A percentile compares a stretch with the other conserved stretches of the same genome.
Evolutionary conservation across 2,797 vertebrate species (phyloP).

Genomic region (Brachyalestes nurse): DNA sequence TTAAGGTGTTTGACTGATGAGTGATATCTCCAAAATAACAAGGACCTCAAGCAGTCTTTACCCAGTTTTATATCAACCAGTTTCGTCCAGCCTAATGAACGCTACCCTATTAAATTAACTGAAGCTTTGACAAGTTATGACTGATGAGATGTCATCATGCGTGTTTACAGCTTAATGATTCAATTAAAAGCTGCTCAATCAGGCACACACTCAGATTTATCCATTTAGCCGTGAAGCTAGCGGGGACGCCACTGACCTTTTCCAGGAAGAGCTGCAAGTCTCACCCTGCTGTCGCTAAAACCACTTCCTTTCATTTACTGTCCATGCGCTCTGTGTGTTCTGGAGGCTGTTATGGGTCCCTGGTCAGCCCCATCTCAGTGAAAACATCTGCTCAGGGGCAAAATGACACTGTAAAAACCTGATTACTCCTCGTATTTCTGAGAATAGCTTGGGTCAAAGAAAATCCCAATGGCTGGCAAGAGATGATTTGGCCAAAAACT

Average conservation of each 20-base stretch:
- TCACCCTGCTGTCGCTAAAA: slow-evolving; percentile 38
- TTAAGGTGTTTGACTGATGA: too few relatives aligned
- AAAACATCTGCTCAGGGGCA: slow-evolving; percentile 51
- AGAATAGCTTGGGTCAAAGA: slow-evolving; percentile 4
- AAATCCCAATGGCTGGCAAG: background rate
- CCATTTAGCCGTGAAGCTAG: slow-evolving; percentile 26
- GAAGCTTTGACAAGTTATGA: slow-evolving; percentile 8
- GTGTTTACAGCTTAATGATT: slow-evolving; percentile 24
- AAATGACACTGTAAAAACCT: slow-evolving; percentile 48
- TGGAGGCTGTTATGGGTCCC: slow-evolving; percentile 68
- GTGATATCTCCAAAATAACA: background rate
- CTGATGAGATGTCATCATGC: slow-evolving; percentile 27
- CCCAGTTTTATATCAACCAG: slow-evolving; percentile 12
- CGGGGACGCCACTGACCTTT: background rate
- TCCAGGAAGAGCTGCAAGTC: slow-evolving; percentile 27
- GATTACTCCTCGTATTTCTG: slow-evolving; percentile 30
- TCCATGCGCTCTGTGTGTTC: slow-evolving; percentile 69
- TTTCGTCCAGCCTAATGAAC: background rate
- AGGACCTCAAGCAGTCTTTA: background rate
- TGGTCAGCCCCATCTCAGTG: slow-evolving; percentile 46
- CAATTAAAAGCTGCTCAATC: slow-evolving; percentile 11
- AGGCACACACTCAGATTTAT: slow-evolving; percentile 29
- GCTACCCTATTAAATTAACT: background rate
- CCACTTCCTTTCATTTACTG: slow-evolving; percentile 79
- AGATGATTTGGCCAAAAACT: background rate